These are phyloP conservation scores for Ellobium chinense DNA, from an alignment of 2,888 invertebrate species.

Conservation along the genomic window DNA sequence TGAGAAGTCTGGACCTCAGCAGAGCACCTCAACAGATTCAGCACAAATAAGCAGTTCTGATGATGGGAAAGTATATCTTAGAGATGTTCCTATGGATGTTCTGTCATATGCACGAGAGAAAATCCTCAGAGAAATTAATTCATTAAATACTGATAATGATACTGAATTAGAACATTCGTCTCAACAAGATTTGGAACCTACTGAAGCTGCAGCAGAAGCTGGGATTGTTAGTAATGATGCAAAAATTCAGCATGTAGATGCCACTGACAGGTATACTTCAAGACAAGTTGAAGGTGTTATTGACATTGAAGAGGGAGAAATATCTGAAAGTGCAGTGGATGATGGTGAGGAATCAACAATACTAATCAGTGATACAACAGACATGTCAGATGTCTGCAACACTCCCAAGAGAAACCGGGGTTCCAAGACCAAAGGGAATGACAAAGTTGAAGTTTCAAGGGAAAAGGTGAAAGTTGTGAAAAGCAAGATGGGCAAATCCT, in stretches of 20 bases:
- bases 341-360: not conserved
- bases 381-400: not conserved
- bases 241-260: not conserved
- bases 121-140: constrained; percentile 22
- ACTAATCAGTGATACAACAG: not conserved
- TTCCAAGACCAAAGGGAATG: too few species aligned
- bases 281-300: too few species aligned
- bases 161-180: not conserved
- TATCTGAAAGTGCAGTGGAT: not conserved
- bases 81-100: constrained; percentile 35
- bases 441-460: too few species aligned
- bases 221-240: not conserved
- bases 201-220: too few species aligned
- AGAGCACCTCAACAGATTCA: too few species aligned
- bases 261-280: not conserved
- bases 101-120: constrained; percentile 19
- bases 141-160: not conserved
- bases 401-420: not conserved
- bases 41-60: not conserved
- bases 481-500: too few species aligned
- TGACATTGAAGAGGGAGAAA: constrained; percentile 23
- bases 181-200: not conserved
- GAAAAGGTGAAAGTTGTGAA: not conserved
- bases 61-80: constrained; percentile 21
- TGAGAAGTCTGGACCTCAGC: too few species aligned